phyloP scores from a whole-genome alignment of 2,797 vertebrate genomes.

The Tauraco hartlaubi region DNA sequence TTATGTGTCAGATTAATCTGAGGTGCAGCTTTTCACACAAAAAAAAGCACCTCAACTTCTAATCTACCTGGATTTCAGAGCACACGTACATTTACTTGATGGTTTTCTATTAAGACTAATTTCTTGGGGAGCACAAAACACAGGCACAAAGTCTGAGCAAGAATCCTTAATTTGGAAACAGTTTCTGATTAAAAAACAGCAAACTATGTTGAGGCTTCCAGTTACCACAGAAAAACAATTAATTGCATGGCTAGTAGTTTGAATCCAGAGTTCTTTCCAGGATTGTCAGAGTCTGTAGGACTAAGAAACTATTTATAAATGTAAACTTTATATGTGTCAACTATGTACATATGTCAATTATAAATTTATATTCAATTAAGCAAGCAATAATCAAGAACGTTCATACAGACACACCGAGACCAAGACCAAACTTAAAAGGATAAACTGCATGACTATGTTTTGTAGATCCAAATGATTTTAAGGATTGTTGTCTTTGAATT shows the following conservation, averaged over 20 bases:
- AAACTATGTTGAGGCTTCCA: slow-evolving; percentile 26
- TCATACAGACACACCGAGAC: background rate
- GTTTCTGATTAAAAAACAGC: background rate
- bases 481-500: background rate
- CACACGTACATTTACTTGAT: background rate
- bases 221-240: slow-evolving; percentile 53
- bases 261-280: slow-evolving; percentile 37
- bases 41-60: background rate
- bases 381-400: background rate
- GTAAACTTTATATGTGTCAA: background rate
- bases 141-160: background rate
- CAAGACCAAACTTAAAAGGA: background rate
- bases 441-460: background rate
- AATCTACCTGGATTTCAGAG: background rate
- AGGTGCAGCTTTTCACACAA: background rate
- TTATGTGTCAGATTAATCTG: background rate
- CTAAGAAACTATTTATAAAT: background rate
- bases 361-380: background rate
- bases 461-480: background rate
- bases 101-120: background rate
- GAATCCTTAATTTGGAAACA: slow-evolving; percentile 30
- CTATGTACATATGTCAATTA: background rate
- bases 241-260: slow-evolving; percentile 45
- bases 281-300: background rate
- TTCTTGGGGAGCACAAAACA: background rate